Evolutionary conservation across 2,888 invertebrate genomes (phyloP), one percentile per base, ranked within the genome.

Genomic region (Leptinotarsa peninsularis): DNA sequence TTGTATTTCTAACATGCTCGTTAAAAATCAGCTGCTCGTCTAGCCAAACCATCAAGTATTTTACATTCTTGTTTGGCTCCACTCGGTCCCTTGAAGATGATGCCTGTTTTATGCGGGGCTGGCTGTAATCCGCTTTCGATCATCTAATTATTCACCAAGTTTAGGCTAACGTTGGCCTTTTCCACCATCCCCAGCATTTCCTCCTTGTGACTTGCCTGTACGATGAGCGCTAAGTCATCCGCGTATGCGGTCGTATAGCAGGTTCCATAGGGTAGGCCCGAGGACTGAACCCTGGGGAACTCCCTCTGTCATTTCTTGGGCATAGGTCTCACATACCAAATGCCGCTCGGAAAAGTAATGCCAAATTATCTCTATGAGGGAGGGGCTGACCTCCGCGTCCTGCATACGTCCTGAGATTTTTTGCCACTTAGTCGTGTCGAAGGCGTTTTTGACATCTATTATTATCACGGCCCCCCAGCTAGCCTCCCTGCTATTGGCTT

Each of bases 361-460:
- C 18, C 23, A 27, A 5, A 49, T 52, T 50, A 50, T 49, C 21
- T 23, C 58, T 56, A 58, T 71, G 15, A 71, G 15, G 17, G 1
- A 71, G 13, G 13, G 18, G 5, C 43, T 49, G 17, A 72, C 49
- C n/a, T 23, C 50, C 14, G 27, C 66, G 4, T 17, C 49, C 21
- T 2, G 18, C 10, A 49, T 21, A 63, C 43, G 13, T 18, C 14
- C 18, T 21, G 58, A 4, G 4, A 73, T 69, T n/a, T 13, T 4
- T 2, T 56, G 18, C 68, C 73, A 73, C 10, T 21, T 52, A 4
- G 73, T 54, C 2, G 56, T 56, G 52, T 74, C 70, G 18, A 69
- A 73, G 33, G 76, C 73, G 54, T 74, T 76, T 18, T 43, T 63
- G 15, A 75, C n/a, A 33, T 63, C 75, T 3, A 67, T 67, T 23